These are phyloP conservation scores for Falco punctatus DNA, from an alignment of 2,113 vertebrate genomes.

Conservation along the genomic window DNA sequence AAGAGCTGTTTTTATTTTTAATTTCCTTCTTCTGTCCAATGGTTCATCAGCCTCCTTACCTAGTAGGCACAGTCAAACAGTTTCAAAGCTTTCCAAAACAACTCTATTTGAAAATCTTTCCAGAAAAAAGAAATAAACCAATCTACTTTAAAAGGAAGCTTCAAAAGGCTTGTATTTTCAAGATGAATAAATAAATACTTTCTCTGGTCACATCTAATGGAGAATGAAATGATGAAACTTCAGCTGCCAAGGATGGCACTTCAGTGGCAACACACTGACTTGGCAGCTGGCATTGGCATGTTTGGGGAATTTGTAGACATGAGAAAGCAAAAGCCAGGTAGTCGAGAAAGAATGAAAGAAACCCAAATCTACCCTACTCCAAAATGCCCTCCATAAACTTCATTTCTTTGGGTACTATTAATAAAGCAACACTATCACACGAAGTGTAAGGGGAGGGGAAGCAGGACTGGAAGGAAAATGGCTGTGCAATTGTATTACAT, in stretches of 20 bases:
- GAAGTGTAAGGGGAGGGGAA: not conserved
- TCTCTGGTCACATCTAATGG: not conserved
- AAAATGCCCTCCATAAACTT: not conserved
- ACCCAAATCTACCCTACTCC: not conserved
- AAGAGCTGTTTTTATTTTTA: not conserved
- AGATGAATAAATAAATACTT: not conserved
- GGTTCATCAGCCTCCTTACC: constrained; percentile 22
- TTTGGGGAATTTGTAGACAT: not conserved
- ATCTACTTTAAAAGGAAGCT: not conserved
- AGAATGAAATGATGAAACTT: constrained; percentile 24
- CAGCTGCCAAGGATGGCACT: not conserved
- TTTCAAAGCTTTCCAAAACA: constrained; percentile 50
- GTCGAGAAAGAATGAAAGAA: not conserved
- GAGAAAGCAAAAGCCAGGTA: not conserved
- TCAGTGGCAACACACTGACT: not conserved
- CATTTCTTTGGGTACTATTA: not conserved
- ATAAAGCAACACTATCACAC: not conserved
- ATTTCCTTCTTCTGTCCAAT: not conserved
- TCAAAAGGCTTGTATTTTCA: constrained; percentile 19
- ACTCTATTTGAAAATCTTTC: constrained; percentile 12
- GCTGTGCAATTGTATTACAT: not conserved
- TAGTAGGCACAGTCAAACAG: constrained; percentile 14
- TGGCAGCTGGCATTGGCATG: not conserved
- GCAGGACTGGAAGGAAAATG: not conserved
- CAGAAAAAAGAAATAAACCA: not conserved